phyloP scores from a whole-genome alignment of 2,797 vertebrate species.

The Aldrovandia affinis region DNA sequence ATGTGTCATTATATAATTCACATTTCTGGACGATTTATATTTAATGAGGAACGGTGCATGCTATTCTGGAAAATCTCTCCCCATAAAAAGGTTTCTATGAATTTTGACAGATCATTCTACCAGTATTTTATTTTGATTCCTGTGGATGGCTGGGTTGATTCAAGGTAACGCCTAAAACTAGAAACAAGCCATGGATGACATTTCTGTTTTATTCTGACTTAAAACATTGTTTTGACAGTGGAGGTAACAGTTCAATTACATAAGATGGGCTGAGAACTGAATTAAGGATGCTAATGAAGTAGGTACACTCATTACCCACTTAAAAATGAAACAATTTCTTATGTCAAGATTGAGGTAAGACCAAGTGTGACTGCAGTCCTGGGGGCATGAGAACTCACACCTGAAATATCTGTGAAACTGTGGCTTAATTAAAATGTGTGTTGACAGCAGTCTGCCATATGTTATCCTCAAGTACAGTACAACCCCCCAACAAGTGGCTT shows the following conservation, averaged over 20 bases:
- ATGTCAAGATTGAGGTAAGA: conserved; percentile 65
- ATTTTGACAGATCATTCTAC: no score
- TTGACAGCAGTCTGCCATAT: conserved; percentile 52
- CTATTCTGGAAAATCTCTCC: neutral
- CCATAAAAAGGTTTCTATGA: neutral
- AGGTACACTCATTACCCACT: conserved; percentile 60
- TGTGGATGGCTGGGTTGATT: neutral
- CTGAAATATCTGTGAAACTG: conserved; percentile 52
- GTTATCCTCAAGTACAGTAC: neutral
- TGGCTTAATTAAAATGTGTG: conserved; percentile 51
- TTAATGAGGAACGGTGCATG: neutral
- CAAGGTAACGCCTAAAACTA: neutral
- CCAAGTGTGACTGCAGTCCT: conserved; percentile 61
- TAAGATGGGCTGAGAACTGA: conserved; percentile 70
- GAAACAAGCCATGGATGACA: conserved; percentile 20
- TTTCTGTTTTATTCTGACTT: conserved; percentile 48
- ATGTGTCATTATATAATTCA: neutral
- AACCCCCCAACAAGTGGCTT: neutral
- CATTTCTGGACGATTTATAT: neutral
- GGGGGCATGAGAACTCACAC: conserved; percentile 62
- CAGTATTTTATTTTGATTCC: no score
- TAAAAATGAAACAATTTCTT: conserved; percentile 64
- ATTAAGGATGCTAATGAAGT: conserved; percentile 77
- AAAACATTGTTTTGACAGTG: conserved; percentile 57
- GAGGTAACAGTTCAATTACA: conserved; percentile 67